A percentile compares a stretch with the other conserved stretches of the same genome.
These are phyloP conservation scores for Centropus unirufus DNA, from an alignment of 2,113 vertebrate species.

Conservation along the genomic window DNA sequence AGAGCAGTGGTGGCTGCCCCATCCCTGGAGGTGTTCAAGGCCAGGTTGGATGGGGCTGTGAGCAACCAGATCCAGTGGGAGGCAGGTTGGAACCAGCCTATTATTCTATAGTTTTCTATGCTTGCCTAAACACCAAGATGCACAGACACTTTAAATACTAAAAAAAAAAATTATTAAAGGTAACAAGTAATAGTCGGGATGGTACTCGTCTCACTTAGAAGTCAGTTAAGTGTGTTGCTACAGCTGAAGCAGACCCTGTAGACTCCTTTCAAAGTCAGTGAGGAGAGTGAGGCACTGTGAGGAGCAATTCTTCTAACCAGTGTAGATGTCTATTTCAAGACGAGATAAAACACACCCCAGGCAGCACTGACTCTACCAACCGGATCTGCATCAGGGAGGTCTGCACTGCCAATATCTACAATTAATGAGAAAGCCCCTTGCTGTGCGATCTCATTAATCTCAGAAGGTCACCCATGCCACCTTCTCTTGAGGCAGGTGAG, in stretches of 20 bases:
- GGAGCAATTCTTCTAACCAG: not conserved
- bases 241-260: not conserved
- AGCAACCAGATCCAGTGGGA: no score
- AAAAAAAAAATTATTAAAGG: not conserved
- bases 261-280: not conserved
- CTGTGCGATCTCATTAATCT: not conserved
- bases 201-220: not conserved
- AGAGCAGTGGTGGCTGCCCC: no score
- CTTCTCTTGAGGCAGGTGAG: not conserved
- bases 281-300: not conserved
- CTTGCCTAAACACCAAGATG: not conserved
- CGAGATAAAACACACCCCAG: not conserved
- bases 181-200: not conserved
- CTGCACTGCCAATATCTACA: not conserved
- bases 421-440: not conserved
- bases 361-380: not conserved
- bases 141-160: not conserved
- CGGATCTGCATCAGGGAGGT: not conserved
- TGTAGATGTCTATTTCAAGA: not conserved
- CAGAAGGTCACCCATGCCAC: not conserved
- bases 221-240: not conserved
- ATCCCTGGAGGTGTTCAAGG: no score
- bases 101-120: not conserved
- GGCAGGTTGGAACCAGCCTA: no score
- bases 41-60: no score